Evolutionary conservation across 2,888 invertebrate genomes (phyloP).

Genomic region (Mechanitis messenoides): DNA sequence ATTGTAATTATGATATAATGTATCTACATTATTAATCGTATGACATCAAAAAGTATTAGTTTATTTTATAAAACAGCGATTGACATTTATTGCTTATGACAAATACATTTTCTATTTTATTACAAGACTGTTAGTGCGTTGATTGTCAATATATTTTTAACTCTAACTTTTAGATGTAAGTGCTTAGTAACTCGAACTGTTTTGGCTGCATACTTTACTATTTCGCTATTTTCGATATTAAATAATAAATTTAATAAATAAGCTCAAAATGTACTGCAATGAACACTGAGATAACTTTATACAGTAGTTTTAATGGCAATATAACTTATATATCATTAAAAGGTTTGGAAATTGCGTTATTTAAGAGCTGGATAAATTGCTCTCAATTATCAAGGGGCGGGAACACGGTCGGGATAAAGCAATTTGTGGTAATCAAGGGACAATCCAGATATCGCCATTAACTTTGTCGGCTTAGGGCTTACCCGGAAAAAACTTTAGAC

Average conservation of each 20-base stretch:
- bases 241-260: too few species aligned
- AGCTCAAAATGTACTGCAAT: slow-evolving; percentile 19
- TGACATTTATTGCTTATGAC: too few species aligned
- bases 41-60: too few species aligned
- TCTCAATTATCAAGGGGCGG: slow-evolving; percentile 44
- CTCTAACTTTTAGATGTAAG: too few species aligned
- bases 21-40: too few species aligned
- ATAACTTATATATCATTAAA: slow-evolving; percentile 12
- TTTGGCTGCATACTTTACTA: too few species aligned
- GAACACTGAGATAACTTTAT: background rate
- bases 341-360: slow-evolving; percentile 17
- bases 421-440: slow-evolving; percentile 62
- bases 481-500: slow-evolving; percentile 23
- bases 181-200: too few species aligned
- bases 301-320: slow-evolving; percentile 1
- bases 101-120: too few species aligned
- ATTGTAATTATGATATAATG: slow-evolving; percentile 20
- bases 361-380: slow-evolving; percentile 20
- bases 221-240: too few species aligned
- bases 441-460: slow-evolving; percentile 52
- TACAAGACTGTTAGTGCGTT: too few species aligned
- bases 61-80: too few species aligned
- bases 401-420: slow-evolving; percentile 49
- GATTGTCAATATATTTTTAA: too few species aligned
- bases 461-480: slow-evolving; percentile 40